Evolutionary conservation across 2,113 vertebrate species (phyloP), one percentile per base, ranked within the genome.

Genomic region (Mirounga angustirostris): DNA sequence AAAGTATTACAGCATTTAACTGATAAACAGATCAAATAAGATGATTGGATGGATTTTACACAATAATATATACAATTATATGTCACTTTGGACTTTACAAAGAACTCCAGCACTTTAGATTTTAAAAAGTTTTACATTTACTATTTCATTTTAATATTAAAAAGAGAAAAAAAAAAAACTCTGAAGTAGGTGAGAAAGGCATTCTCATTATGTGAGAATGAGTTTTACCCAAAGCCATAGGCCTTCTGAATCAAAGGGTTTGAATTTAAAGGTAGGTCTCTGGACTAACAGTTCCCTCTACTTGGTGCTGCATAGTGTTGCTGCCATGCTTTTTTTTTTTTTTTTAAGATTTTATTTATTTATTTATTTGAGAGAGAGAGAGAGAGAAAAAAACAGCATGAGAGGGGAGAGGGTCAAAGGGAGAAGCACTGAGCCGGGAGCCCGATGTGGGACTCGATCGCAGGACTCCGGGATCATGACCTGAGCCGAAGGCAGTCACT

Each of bases 111-210:
- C n/a, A 78, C 81, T 73, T 71, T 19, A 52, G 26, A 43, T 11
- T 69, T 92, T 30, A 58, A 59, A 95, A 78, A 74, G 13, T 33
- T 85, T 95, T 79, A 56, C 3, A 79, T 79, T 82, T 56, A 30
- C 11, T 76, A 40, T 96, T 81, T 86, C 10, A 71, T 40, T 95
- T 90, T 84, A 43, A 18, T 94, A 80, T 86, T 63, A 88, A 56
- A 89, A 81, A 52, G 7, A 18, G 33, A 36, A 43, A 87, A 73
- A 74, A 18, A 18, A 56, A 40, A 59, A 67, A 26, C 15, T 10
- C 22, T 74, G 50, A 83, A 33, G 2, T 56, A 56, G 26, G 11
- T 43, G 50, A 92, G 52, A 79, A 61, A 63, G 43, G 33, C 30
- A 5, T 82, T 46, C 54, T 80, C 26, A 43, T 21, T 21, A 33